These are phyloP conservation scores for Theretra japonica DNA, from an alignment of 2,888 invertebrate species.

Conservation along the genomic window DNA sequence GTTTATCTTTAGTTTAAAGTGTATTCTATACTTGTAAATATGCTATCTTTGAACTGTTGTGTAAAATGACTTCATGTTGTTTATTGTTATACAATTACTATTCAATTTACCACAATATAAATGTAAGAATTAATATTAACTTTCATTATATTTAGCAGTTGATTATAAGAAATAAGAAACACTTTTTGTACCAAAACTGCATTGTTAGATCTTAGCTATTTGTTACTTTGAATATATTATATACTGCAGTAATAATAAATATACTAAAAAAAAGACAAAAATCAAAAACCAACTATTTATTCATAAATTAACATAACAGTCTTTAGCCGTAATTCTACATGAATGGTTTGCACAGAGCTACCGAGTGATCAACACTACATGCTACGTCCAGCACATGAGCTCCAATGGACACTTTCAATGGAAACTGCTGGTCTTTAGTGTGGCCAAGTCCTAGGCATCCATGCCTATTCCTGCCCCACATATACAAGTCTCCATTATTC, in stretches of 20 bases:
- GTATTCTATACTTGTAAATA: no score
- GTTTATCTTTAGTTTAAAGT: no score
- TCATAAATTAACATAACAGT: conserved; percentile 50
- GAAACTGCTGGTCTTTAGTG: conserved; percentile 93
- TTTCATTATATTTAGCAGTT: no score
- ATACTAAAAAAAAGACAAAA: conserved; percentile 32
- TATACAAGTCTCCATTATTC: conserved; percentile 92
- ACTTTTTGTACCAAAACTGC: no score
- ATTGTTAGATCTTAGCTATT: background rate
- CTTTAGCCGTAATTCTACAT: conserved; percentile 55
- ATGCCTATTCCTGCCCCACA: conserved; percentile 95
- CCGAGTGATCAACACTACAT: conserved; percentile 94
- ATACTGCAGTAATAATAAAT: background rate
- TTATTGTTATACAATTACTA: no score
- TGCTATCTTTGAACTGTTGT: no score
- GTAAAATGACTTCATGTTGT: no score
- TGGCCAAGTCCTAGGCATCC: conserved; percentile 94
- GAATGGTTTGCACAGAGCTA: conserved; percentile 90
- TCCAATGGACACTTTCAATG: conserved; percentile 92
- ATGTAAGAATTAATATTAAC: no score
- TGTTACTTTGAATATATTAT: background rate
- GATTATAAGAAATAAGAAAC: no score
- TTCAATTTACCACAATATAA: no score
- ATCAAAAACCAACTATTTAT: conserved; percentile 31
- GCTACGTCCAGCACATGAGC: conserved; percentile 89